phyloP scores from a whole-genome alignment of 2,888 invertebrate species.

The Heterodera filipjevi region DNA sequence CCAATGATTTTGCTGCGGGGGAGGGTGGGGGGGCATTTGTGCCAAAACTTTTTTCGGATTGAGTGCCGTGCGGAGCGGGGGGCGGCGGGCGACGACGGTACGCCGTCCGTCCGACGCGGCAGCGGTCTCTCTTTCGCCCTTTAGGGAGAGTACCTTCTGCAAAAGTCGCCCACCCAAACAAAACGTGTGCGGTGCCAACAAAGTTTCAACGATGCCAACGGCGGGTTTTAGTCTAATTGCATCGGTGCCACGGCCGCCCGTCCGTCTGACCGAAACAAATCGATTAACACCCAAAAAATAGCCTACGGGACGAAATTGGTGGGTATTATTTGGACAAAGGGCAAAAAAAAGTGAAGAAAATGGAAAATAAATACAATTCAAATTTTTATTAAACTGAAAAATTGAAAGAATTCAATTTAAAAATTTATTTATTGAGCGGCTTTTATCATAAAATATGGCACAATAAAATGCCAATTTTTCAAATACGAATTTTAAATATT shows the following conservation, averaged over 20 bases:
- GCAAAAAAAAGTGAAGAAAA: neutral
- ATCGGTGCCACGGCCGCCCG: neutral
- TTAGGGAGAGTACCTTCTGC: neutral
- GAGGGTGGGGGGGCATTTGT: neutral
- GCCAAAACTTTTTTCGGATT: neutral
- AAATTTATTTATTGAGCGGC: too few species aligned
- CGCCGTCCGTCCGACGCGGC: neutral
- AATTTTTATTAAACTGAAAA: too few species aligned
- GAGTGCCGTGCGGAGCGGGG: neutral
- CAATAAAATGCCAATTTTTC: too few species aligned
- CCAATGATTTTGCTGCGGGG: neutral
- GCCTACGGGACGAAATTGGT: neutral
- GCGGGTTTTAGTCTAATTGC: neutral
- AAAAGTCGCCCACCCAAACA: neutral
- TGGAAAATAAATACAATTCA: too few species aligned
- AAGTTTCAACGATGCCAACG: neutral
- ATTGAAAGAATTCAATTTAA: too few species aligned
- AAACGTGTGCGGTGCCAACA: neutral
- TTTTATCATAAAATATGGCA: too few species aligned
- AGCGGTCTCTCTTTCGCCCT: neutral
- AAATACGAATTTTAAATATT: too few species aligned
- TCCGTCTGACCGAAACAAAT: neutral
- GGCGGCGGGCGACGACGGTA: neutral
- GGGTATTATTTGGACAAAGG: neutral
- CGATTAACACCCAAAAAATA: conserved; percentile 2